A percentile compares a stretch with the other conserved stretches of the same genome.
Conservation (phyloP, 2,113 vertebrate species). For the Lycaon pictus region DNA sequence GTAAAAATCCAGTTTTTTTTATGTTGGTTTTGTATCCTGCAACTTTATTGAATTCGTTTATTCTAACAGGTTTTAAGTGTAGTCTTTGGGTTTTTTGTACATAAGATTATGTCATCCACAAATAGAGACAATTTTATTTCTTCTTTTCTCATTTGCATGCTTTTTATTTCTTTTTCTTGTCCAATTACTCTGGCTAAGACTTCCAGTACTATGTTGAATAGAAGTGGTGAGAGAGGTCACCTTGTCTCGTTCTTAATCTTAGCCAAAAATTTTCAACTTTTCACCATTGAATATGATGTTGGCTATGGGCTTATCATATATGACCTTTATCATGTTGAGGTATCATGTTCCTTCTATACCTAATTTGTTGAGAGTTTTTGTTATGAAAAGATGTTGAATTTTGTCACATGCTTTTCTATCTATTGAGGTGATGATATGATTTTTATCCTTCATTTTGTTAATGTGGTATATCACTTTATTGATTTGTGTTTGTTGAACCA, state of each 20-base stretch:
- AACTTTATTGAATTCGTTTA: background rate
- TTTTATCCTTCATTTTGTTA: background rate
- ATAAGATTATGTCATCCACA: background rate
- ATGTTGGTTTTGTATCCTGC: background rate
- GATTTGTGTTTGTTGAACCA: background rate
- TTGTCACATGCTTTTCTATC: no score
- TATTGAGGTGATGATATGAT: no score
- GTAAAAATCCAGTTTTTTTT: background rate
- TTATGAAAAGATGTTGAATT: no score
- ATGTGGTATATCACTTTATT: background rate
- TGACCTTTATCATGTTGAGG: no score
- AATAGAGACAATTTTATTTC: background rate
- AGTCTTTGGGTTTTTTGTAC: background rate
- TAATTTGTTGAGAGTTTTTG: no score
- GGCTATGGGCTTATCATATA: no score
- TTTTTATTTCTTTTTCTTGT: background rate
- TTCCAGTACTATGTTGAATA: background rate
- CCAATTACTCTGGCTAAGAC: background rate
- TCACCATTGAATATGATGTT: background rate
- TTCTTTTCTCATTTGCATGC: background rate
- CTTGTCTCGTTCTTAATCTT: background rate
- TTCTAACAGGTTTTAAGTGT: background rate
- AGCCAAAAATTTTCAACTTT: background rate
- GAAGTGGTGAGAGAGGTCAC: background rate
- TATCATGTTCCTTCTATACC: no score